Conservation (phyloP, 2,113 vertebrate genomes). For the Lucifuga dentata region DNA sequence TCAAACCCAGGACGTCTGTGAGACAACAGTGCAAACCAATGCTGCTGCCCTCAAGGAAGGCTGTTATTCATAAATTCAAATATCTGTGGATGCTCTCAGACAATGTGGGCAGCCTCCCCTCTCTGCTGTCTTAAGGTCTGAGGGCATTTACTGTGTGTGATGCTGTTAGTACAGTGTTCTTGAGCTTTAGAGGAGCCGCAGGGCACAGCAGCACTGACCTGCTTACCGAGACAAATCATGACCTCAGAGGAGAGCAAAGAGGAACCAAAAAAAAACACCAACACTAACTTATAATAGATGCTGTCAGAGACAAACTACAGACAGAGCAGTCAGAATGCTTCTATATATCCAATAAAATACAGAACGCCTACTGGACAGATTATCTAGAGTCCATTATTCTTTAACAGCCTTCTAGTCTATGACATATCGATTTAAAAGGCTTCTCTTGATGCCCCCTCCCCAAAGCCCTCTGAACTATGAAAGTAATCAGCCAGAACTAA, state of each 20-base stretch:
- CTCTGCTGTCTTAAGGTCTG: constrained; percentile 18
- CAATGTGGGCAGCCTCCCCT: constrained; percentile 20
- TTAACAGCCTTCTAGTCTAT: constrained; percentile 29
- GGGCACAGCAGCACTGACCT: constrained; percentile 74
- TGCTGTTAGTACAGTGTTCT: constrained; percentile 54
- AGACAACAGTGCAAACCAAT: too few species aligned
- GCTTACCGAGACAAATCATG: constrained; percentile 66
- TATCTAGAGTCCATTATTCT: constrained; percentile 23
- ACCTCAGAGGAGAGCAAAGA: constrained; percentile 53
- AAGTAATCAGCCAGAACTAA: constrained; percentile 79
- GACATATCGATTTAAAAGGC: constrained; percentile 73
- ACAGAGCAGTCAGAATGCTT: constrained; percentile 27
- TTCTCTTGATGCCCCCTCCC: constrained; percentile 54
- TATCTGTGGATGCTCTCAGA: constrained; percentile 27
- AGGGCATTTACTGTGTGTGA: constrained; percentile 40
- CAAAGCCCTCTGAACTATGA: constrained; percentile 68
- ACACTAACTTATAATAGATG: constrained; percentile 32
- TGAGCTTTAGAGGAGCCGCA: constrained; percentile 56
- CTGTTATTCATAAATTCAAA: constrained; percentile 16
- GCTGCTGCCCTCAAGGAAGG: too few species aligned
- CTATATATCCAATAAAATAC: constrained; percentile 20
- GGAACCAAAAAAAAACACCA: constrained; percentile 7
- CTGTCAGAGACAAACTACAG: constrained; percentile 20
- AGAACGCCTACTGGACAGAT: constrained; percentile 31
- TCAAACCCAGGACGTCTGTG: too few species aligned